Percentiles rank a stretch among this genome's conserved stretches.
These are phyloP conservation scores for Pristionchus fissidentatus DNA, from an alignment of 2,888 invertebrate genomes.

Conservation along the genomic window DNA sequence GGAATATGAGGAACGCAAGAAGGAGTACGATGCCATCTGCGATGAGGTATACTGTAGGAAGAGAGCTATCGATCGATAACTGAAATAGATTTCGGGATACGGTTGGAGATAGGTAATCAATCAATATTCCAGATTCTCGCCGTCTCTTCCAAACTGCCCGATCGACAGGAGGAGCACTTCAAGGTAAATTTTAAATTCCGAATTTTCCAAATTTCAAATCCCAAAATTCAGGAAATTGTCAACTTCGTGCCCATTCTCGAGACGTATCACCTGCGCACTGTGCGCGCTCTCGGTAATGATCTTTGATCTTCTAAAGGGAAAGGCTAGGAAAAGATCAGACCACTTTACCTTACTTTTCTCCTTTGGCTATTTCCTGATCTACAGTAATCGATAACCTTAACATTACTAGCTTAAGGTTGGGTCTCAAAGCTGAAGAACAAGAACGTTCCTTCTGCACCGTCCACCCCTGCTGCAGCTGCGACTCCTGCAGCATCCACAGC, in stretches of 20 bases:
- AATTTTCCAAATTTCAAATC: neutral
- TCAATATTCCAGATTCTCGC: neutral
- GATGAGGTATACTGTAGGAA: neutral
- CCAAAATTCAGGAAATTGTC: neutral
- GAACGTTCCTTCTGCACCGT: neutral
- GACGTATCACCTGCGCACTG: constrained; percentile 1
- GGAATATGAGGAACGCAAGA: neutral
- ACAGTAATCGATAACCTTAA: too few species aligned
- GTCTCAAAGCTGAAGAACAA: constrained; percentile 36
- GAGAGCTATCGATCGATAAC: neutral
- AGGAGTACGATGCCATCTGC: constrained; percentile 15
- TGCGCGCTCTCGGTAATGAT: constrained; percentile 23
- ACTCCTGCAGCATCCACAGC: too few species aligned
- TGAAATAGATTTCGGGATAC: too few species aligned
- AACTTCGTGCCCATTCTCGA: constrained; percentile 33
- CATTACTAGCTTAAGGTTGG: too few species aligned
- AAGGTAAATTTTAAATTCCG: neutral
- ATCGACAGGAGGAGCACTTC: constrained; percentile 32
- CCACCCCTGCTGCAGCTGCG: neutral
- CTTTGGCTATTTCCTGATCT: too few species aligned
- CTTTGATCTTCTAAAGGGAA: too few species aligned
- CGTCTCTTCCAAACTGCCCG: neutral
- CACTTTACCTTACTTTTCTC: neutral
- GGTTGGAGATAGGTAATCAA: neutral
- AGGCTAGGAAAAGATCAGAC: too few species aligned